Evolutionary conservation across 2,888 invertebrate genomes (phyloP).

Genomic region (Chloroclysta siterata): DNA sequence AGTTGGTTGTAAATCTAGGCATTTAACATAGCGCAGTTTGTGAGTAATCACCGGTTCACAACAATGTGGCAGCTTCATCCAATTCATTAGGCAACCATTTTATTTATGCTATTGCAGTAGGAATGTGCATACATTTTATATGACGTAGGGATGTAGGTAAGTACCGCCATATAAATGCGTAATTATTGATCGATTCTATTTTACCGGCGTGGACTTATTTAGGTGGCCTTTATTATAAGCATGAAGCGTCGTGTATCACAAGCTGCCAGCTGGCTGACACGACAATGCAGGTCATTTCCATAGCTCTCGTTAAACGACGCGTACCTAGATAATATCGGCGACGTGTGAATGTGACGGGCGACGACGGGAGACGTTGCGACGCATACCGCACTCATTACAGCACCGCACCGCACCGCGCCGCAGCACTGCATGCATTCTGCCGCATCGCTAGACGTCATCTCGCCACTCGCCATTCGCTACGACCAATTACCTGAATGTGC

Average conservation of each 20-base stretch:
- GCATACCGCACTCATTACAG: neutral
- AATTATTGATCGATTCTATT: too few relatives aligned
- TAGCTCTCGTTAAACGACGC: slow-evolving; percentile 4
- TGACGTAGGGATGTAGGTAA: neutral
- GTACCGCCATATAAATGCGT: too few relatives aligned
- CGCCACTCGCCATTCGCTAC: neutral
- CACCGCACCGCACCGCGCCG: neutral
- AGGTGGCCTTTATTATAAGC: neutral
- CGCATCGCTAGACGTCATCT: too few relatives aligned
- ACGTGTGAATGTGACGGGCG: slow-evolving; percentile 18
- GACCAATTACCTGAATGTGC: too few relatives aligned
- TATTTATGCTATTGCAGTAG: neutral
- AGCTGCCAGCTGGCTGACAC: slow-evolving; percentile 1
- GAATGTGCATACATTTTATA: slow-evolving; percentile 5
- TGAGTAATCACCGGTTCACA: slow-evolving; percentile 9
- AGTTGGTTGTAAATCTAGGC: too few relatives aligned
- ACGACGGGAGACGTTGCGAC: neutral
- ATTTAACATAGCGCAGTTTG: neutral
- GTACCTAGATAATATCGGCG: slow-evolving; percentile 12
- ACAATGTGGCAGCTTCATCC: slow-evolving; percentile 20
- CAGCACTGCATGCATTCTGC: too few relatives aligned
- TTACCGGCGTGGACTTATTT: neutral
- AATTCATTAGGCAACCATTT: neutral
- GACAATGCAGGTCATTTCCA: slow-evolving; percentile 15
- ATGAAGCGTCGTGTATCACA: neutral